These are phyloP conservation scores for Eudasyphora cyanicolor DNA, from an alignment of 2,888 invertebrate species.

Conservation along the genomic window DNA sequence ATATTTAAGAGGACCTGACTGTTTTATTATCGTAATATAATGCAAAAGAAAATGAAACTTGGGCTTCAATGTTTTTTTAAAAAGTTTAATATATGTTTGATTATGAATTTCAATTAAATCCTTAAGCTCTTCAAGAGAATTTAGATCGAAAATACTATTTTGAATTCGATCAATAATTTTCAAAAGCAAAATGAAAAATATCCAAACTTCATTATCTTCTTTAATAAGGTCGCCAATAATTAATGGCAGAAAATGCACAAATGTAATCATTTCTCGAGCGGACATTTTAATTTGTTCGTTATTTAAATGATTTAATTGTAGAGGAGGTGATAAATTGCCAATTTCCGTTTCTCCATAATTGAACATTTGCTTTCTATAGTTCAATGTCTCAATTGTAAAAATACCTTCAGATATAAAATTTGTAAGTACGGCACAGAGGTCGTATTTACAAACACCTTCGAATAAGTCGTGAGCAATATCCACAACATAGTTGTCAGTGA, in stretches of 20 bases:
- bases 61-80: not conserved
- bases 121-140: constrained; percentile 22
- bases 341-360: constrained; percentile 51
- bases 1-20: constrained; percentile 32
- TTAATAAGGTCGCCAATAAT: constrained; percentile 42
- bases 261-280: constrained; percentile 49
- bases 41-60: constrained; percentile 28
- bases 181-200: constrained; percentile 19
- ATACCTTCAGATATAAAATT: constrained; percentile 42
- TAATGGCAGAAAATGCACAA: constrained; percentile 49
- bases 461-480: constrained; percentile 62
- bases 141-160: constrained; percentile 25
- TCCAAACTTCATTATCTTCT: constrained; percentile 27
- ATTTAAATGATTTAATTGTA: constrained; percentile 26
- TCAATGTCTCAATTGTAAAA: constrained; percentile 55
- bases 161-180: constrained; percentile 30
- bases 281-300: constrained; percentile 46
- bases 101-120: not conserved
- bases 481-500: constrained; percentile 52
- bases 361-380: constrained; percentile 58
- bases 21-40: constrained; percentile 19
- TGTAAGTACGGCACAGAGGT: constrained; percentile 50
- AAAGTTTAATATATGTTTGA: constrained; percentile 13
- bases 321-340: constrained; percentile 48
- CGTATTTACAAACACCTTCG: constrained; percentile 62